These are phyloP conservation scores for Carpatolechia fugitivella DNA, from an alignment of 2,888 invertebrate genomes.

Conservation along the genomic window DNA sequence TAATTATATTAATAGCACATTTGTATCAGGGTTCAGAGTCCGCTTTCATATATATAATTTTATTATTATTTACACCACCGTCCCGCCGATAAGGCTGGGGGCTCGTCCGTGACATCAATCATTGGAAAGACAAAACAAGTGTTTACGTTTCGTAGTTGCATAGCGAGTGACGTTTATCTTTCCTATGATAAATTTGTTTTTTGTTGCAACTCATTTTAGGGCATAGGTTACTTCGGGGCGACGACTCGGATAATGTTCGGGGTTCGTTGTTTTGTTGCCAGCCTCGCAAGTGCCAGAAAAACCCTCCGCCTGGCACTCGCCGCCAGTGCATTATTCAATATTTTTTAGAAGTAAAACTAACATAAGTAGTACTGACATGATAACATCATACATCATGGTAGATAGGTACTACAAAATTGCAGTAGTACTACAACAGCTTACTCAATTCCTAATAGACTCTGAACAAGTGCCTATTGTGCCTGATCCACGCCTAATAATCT, in stretches of 20 bases:
- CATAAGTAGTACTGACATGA: too few species aligned
- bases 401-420: too few species aligned
- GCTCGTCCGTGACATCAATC: constrained; percentile 76
- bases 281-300: too few species aligned
- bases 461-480: constrained; percentile 2
- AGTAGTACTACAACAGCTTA: too few species aligned
- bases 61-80: constrained; percentile 16
- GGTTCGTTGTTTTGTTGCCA: too few species aligned
- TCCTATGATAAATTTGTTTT: background rate
- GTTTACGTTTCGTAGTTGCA: constrained; percentile 57
- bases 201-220: background rate
- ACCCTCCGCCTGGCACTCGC: too few species aligned
- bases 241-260: background rate
- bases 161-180: constrained; percentile 56
- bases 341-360: constrained; percentile 1
- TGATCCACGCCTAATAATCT: background rate
- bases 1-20: background rate
- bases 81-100: constrained; percentile 58
- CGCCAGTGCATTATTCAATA: too few species aligned
- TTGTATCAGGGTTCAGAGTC: background rate
- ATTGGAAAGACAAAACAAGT: constrained; percentile 61
- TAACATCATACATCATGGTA: too few species aligned
- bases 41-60: constrained; percentile 10
- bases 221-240: background rate
- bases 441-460: background rate